phyloP scores from a whole-genome alignment of 2,888 invertebrate species.

The Drosophila mulleri region DNA sequence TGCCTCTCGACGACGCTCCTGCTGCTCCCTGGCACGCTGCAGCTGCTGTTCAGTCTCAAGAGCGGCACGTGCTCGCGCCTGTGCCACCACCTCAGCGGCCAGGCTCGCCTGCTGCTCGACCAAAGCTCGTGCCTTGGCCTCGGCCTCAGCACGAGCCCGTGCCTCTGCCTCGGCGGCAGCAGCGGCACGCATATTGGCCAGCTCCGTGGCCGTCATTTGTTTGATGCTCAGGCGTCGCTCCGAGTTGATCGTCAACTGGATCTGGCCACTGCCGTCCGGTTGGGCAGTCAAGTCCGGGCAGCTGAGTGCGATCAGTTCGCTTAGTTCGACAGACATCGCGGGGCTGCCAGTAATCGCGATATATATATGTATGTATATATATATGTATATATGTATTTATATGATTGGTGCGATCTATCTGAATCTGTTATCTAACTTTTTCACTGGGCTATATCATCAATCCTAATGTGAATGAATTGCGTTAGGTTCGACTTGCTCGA shows the following conservation, averaged over 20 bases:
- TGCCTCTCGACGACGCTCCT: slow-evolving; percentile 12
- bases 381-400: slow-evolving; percentile 8
- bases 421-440: slow-evolving; percentile 58
- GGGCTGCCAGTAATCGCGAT: slow-evolving; percentile 34
- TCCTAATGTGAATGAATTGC: slow-evolving; percentile 64
- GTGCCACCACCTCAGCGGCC: slow-evolving; percentile 45
- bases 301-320: slow-evolving; percentile 82
- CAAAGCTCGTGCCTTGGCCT: slow-evolving; percentile 42
- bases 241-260: slow-evolving; percentile 66
- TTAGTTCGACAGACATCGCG: slow-evolving; percentile 81
- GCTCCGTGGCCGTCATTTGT: slow-evolving; percentile 83
- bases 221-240: slow-evolving; percentile 83
- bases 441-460: slow-evolving; percentile 30
- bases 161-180: slow-evolving; percentile 77
- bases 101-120: slow-evolving; percentile 28
- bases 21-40: slow-evolving; percentile 39
- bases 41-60: slow-evolving; percentile 55
- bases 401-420: slow-evolving; percentile 15
- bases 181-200: slow-evolving; percentile 71
- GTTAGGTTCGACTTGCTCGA: slow-evolving; percentile 69
- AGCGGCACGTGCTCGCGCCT: slow-evolving; percentile 63
- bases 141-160: slow-evolving; percentile 55
- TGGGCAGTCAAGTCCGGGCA: slow-evolving; percentile 78
- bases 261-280: slow-evolving; percentile 43
- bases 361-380: slow-evolving; percentile 15